These are phyloP conservation scores for Argya squamiceps DNA, from an alignment of 2,797 vertebrate species.

Conservation along the genomic window DNA sequence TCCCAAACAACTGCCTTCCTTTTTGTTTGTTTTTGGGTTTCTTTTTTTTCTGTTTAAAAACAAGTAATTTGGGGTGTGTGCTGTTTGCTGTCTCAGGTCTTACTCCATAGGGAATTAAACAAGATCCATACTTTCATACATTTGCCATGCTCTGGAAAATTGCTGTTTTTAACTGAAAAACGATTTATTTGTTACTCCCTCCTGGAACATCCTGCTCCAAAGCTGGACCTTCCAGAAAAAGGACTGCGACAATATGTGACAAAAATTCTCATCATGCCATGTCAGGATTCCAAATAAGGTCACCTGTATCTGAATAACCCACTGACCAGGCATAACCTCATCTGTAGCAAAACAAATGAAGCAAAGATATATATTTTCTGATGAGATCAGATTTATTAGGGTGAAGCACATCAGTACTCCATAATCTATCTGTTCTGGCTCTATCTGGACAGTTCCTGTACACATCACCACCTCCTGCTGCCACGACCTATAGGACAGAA, in stretches of 20 bases:
- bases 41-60: background rate
- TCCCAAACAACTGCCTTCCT: background rate
- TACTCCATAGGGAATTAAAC: background rate
- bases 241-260: background rate
- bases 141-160: background rate
- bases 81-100: background rate
- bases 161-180: background rate
- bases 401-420: background rate
- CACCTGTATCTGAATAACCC: background rate
- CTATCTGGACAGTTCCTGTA: background rate
- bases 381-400: background rate
- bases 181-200: background rate
- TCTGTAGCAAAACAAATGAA: background rate
- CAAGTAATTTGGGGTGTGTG: background rate
- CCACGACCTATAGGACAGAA: background rate
- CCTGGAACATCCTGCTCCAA: background rate
- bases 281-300: background rate
- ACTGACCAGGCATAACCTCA: background rate
- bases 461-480: background rate
- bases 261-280: background rate
- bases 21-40: background rate
- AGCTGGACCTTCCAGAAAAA: background rate
- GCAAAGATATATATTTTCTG: background rate
- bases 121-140: background rate
- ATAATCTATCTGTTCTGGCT: background rate